Evolutionary conservation across 2,888 invertebrate genomes (phyloP).

Genomic region (Chrysolina haemoptera): DNA sequence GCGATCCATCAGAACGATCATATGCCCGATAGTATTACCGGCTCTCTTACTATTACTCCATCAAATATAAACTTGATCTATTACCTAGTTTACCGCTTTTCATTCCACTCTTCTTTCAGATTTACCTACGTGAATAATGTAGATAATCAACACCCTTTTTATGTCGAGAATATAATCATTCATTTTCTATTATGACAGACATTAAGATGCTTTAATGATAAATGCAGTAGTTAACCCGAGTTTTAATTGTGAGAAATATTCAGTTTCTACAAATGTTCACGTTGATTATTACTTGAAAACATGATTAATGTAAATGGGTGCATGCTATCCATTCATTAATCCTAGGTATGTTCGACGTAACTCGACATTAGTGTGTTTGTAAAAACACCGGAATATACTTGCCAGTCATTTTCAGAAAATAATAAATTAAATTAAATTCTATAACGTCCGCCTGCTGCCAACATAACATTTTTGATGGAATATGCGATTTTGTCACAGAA

Average conservation of each 20-base stretch:
- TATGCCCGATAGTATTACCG: too few species aligned
- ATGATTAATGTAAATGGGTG: slow-evolving; percentile 50
- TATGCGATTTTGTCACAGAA: too few species aligned
- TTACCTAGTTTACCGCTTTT: neutral
- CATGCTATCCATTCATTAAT: slow-evolving; percentile 46
- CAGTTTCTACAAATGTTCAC: slow-evolving; percentile 49
- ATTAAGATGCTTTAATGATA: slow-evolving; percentile 44
- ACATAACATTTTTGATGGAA: too few species aligned
- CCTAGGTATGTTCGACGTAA: slow-evolving; percentile 12
- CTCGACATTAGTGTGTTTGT: neutral
- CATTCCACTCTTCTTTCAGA: neutral
- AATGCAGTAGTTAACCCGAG: slow-evolving; percentile 43
- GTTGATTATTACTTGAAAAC: slow-evolving; percentile 50
- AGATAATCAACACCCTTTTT: slow-evolving; percentile 25
- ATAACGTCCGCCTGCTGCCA: neutral
- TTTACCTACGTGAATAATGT: neutral
- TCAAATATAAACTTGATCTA: too few species aligned
- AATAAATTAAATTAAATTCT: neutral
- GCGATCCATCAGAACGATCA: too few species aligned
- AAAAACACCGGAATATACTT: neutral
- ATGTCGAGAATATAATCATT: slow-evolving; percentile 35
- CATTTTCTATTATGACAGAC: slow-evolving; percentile 42
- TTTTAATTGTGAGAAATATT: slow-evolving; percentile 49
- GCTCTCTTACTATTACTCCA: too few species aligned
- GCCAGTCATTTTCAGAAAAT: slow-evolving; percentile 7